Evolutionary conservation across 2,797 vertebrate genomes (phyloP).

Genomic region (Diplodus puntazzo): DNA sequence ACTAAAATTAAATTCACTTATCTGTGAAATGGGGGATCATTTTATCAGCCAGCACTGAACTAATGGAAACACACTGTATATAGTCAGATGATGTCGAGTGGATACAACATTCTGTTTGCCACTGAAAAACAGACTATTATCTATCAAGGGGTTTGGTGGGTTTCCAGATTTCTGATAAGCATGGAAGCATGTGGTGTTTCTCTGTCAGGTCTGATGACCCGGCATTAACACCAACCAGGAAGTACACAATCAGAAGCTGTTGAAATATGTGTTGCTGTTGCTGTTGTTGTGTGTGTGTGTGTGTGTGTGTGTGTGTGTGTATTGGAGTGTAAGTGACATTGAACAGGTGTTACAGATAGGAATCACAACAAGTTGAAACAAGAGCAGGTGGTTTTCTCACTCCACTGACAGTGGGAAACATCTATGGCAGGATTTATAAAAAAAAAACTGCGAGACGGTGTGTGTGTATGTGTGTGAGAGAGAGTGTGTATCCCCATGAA

Average conservation of each 20-base stretch:
- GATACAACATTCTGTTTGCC: slow-evolving; percentile 46
- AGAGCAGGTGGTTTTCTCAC: slow-evolving; percentile 44
- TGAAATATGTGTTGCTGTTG: neutral
- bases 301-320: neutral
- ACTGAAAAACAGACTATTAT: slow-evolving; percentile 38
- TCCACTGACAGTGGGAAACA: slow-evolving; percentile 43
- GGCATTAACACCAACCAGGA: slow-evolving; percentile 52
- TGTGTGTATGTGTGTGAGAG: neutral
- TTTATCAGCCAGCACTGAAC: slow-evolving; percentile 33
- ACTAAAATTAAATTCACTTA: slow-evolving; percentile 60
- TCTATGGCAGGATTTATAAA: slow-evolving; percentile 18
- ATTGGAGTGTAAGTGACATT: slow-evolving; percentile 38
- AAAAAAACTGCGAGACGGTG: slow-evolving; percentile 19
- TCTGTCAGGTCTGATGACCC: slow-evolving; percentile 32
- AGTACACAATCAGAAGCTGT: slow-evolving; percentile 35
- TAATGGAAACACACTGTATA: slow-evolving; percentile 32
- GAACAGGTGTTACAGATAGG: slow-evolving; percentile 48
- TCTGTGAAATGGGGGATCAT: slow-evolving; percentile 47
- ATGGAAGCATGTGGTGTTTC: slow-evolving; percentile 26
- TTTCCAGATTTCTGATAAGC: slow-evolving; percentile 40
- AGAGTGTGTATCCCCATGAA: slow-evolving; percentile 11
- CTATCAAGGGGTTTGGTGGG: slow-evolving; percentile 28
- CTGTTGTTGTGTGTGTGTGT: neutral
- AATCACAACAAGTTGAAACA: slow-evolving; percentile 42
- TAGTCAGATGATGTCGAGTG: slow-evolving; percentile 25